Evolutionary conservation across 2,888 invertebrate species (phyloP).

Genomic region (Colletes collaris): DNA sequence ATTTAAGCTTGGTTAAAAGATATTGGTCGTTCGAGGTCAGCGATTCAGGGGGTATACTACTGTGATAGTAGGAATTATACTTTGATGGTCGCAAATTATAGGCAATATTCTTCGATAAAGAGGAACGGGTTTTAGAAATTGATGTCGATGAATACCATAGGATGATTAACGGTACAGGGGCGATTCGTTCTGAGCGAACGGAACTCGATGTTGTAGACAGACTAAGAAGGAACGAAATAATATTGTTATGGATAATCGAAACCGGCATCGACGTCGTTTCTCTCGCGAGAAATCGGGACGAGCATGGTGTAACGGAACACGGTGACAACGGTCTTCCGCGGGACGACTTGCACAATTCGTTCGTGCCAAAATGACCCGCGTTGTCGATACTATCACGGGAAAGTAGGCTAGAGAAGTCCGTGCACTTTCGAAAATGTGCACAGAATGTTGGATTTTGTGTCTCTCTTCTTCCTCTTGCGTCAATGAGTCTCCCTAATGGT

Average conservation of each 20-base stretch:
- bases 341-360: conserved; percentile 32
- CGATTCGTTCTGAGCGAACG: neutral
- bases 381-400: conserved; percentile 19
- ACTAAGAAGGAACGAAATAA: conserved; percentile 2
- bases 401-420: conserved; percentile 38
- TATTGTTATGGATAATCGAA: conserved; percentile 17
- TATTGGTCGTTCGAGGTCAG: too few relatives aligned
- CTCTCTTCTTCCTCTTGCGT: neutral
- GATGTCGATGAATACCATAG: conserved; percentile 4
- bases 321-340: neutral
- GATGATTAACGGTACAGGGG: conserved; percentile 38
- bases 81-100: too few relatives aligned
- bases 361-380: conserved; percentile 25
- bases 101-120: neutral
- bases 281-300: conserved; percentile 21
- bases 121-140: neutral
- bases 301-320: conserved; percentile 27
- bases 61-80: too few relatives aligned
- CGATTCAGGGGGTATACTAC: too few relatives aligned
- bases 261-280: conserved; percentile 9
- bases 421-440: conserved; percentile 11
- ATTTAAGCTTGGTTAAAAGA: too few relatives aligned
- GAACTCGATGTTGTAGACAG: neutral
- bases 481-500: too few relatives aligned
- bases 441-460: neutral